A percentile compares a stretch with the other conserved stretches of the same genome.
Evolutionary conservation across 2,797 vertebrate genomes (phyloP).

Genomic region (Prunella strophiata): DNA sequence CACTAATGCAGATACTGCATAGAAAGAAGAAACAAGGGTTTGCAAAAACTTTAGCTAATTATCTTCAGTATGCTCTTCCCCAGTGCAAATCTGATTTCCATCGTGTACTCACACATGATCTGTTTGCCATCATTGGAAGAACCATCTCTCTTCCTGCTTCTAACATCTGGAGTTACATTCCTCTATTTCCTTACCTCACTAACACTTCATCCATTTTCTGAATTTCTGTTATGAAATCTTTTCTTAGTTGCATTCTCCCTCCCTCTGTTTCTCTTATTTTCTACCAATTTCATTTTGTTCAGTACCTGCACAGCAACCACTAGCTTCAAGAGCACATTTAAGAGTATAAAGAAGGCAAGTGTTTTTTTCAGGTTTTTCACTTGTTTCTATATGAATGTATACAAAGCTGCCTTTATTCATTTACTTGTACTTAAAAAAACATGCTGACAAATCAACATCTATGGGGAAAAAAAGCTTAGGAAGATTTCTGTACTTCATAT

Average conservation of each 20-base stretch:
- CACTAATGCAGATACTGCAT: neutral
- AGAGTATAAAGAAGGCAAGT: neutral
- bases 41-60: neutral
- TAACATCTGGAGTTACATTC: neutral
- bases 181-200: neutral
- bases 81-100: neutral
- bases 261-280: neutral
- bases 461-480: neutral
- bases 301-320: neutral
- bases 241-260: neutral
- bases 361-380: fast-evolving
- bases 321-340: neutral
- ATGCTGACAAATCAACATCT: neutral
- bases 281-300: neutral
- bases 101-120: neutral
- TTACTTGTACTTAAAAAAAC: neutral
- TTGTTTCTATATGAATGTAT: neutral
- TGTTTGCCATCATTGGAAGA: neutral
- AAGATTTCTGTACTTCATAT: neutral
- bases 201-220: neutral
- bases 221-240: neutral
- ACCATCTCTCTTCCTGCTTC: neutral
- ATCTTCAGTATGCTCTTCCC: neutral
- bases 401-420: neutral
- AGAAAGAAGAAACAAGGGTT: neutral